Evolutionary conservation across 37 sponge, comb jelly and placozoan species (phyloP), one percentile per base, ranked within the genome.

Genomic region (Ianthella basta): DNA sequence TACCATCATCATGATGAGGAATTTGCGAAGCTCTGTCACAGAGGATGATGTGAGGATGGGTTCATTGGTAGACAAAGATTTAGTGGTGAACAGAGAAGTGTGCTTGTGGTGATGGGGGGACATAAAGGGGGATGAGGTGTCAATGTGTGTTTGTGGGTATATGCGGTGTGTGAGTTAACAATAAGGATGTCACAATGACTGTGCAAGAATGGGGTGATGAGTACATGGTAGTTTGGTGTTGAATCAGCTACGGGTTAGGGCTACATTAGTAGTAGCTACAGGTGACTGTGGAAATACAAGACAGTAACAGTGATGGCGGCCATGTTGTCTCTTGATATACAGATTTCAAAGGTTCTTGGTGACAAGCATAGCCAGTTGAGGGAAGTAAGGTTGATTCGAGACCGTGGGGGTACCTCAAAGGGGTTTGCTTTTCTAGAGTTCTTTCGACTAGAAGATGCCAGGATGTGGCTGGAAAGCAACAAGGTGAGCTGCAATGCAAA

Each of bases 351-450:
- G 30, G 89, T 87, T n/a, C 36, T 92, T 25, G 89, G 89, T 14
- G 24, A 56, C 50, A 44, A 44, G 50, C 8, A 8, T 44, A 44
- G 77, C 0, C 69, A 32, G 54, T 81, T 92, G 32, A 63, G 74
- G 23, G 92, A 92, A 39, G 82, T 92, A 0, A 61, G 92, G 15
- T 32, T 88, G 24, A 82, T 88, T 4, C 68, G 53, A 21, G 85
- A 60, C 66, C 82, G 82, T 80, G 89, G 86, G 0, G 89, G 92
- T 72, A 82, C 67, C 64, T 33, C 34, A 23, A 68, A 81, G 37
- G 87, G 89, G 0, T 92, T 89, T 87, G 95, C 95, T 0, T 89
- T 92, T 64, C 59, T 92, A 34, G 95, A 95, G 60, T 95, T 95
- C 64, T 80, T 84, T 25, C 18, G 75, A 0, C 16, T 69, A 2